A percentile compares a stretch with the other conserved stretches of the same genome.
These are phyloP conservation scores for Darevskia nairensis DNA, from an alignment of 2,797 vertebrate species.

Conservation along the genomic window DNA sequence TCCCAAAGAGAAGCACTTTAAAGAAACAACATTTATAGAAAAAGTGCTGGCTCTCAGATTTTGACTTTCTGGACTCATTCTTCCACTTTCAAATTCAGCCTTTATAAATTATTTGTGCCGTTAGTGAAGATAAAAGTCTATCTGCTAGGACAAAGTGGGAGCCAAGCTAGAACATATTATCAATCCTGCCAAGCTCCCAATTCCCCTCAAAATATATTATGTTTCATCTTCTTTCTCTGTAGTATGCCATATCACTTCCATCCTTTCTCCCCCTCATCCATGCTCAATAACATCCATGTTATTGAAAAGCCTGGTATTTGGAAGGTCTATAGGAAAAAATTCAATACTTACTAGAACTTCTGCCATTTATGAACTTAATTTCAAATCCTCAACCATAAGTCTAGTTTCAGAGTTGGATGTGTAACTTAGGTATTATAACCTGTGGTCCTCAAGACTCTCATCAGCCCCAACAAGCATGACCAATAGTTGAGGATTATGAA, in stretches of 20 bases:
- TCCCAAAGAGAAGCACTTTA: background rate
- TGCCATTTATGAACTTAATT: background rate
- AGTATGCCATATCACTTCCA: background rate
- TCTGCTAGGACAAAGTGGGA: background rate
- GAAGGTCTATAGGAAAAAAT: background rate
- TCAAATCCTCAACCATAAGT: background rate
- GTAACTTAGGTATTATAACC: background rate
- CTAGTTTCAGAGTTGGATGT: background rate
- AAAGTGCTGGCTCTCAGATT: background rate
- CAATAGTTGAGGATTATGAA: too few relatives aligned
- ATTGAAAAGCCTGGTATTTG: background rate
- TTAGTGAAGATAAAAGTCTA: background rate
- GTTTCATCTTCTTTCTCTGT: background rate
- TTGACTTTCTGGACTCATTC: background rate
- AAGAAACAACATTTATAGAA: background rate
- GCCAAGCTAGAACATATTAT: background rate
- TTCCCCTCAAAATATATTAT: background rate
- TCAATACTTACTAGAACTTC: background rate
- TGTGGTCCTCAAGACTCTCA: too few relatives aligned
- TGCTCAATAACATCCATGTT: background rate
- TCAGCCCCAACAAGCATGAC: too few relatives aligned
- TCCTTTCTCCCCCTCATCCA: too few relatives aligned
- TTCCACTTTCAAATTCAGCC: background rate
- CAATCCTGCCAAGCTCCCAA: background rate
- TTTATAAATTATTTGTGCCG: background rate